Percentiles rank a stretch among this genome's conserved stretches.
These are phyloP conservation scores for Pelagia noctiluca DNA, from an alignment of 30 jellyfish, hydroid and myxozoan species.

Conservation along the genomic window DNA sequence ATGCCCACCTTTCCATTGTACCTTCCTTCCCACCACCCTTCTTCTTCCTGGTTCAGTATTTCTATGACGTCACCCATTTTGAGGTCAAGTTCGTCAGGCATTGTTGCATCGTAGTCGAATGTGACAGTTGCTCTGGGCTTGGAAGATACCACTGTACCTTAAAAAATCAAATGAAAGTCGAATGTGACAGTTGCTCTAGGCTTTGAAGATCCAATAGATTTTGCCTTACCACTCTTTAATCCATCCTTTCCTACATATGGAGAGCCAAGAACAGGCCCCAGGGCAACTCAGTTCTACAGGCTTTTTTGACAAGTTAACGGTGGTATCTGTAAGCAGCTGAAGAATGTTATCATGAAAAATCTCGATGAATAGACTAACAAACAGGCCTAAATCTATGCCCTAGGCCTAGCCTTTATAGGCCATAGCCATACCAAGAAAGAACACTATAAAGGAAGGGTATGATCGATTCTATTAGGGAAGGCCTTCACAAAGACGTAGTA, in stretches of 20 bases:
- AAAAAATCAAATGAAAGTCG: no score
- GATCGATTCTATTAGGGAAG: neutral
- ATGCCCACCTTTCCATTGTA: constrained; percentile 84
- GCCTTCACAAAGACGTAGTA: neutral
- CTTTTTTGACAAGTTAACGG: no score
- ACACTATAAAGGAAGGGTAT: neutral
- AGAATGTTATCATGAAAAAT: no score
- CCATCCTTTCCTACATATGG: no score
- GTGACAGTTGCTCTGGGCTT: constrained; percentile 73
- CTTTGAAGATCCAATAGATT: no score
- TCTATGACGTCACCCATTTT: constrained; percentile 85
- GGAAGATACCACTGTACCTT: no score
- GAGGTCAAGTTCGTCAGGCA: constrained; percentile 83
- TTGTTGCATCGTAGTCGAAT: constrained; percentile 79
- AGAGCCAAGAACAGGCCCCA: no score
- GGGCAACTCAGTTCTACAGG: no score
- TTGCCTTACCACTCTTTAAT: no score
- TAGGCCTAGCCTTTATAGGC: constrained; percentile 8
- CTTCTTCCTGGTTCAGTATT: constrained; percentile 75
- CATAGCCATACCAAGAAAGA: neutral
- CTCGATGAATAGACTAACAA: no score
- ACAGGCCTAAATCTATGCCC: constrained; percentile 1
- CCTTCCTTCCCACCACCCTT: constrained; percentile 98
- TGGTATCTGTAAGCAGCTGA: no score
- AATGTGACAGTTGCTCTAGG: constrained; percentile 77